A percentile compares a stretch with the other conserved stretches of the same genome.
These are phyloP conservation scores for Acleris emargana DNA, from an alignment of 2,888 invertebrate genomes.

Conservation along the genomic window DNA sequence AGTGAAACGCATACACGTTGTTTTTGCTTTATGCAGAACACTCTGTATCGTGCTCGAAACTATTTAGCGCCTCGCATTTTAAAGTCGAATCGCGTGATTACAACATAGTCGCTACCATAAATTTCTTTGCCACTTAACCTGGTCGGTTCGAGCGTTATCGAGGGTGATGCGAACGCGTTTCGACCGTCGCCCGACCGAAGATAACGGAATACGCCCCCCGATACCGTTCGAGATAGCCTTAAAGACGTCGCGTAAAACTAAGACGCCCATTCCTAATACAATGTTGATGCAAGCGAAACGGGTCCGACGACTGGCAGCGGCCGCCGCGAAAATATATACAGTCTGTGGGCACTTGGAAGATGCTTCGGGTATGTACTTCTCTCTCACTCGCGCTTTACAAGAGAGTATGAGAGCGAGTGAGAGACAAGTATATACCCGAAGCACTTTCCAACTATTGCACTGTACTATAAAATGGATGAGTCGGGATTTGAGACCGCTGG, in stretches of 20 bases:
- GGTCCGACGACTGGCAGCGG: background rate
- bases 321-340: slow-evolving; percentile 20
- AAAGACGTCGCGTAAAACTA: slow-evolving; percentile 12
- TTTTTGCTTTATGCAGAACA: slow-evolving; percentile 8
- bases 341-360: no score
- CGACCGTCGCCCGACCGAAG: slow-evolving; percentile 20
- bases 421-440: no score
- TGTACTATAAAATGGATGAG: slow-evolving; percentile 22
- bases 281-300: slow-evolving; percentile 15
- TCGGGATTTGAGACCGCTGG: slow-evolving; percentile 7
- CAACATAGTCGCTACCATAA: slow-evolving; percentile 34
- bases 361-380: no score
- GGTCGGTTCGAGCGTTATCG: slow-evolving; percentile 20
- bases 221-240: slow-evolving; percentile 6
- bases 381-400: no score
- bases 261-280: slow-evolving; percentile 31
- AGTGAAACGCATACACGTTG: no score
- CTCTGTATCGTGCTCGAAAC: slow-evolving; percentile 25
- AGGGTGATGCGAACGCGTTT: slow-evolving; percentile 19
- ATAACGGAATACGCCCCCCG: slow-evolving; percentile 32
- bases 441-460: no score
- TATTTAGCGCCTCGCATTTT: slow-evolving; percentile 36
- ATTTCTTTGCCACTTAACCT: slow-evolving; percentile 35
- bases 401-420: no score
- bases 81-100: slow-evolving; percentile 36